These are phyloP conservation scores for Pteronura brasiliensis DNA, from an alignment of 2,113 vertebrate species.

Conservation along the genomic window DNA sequence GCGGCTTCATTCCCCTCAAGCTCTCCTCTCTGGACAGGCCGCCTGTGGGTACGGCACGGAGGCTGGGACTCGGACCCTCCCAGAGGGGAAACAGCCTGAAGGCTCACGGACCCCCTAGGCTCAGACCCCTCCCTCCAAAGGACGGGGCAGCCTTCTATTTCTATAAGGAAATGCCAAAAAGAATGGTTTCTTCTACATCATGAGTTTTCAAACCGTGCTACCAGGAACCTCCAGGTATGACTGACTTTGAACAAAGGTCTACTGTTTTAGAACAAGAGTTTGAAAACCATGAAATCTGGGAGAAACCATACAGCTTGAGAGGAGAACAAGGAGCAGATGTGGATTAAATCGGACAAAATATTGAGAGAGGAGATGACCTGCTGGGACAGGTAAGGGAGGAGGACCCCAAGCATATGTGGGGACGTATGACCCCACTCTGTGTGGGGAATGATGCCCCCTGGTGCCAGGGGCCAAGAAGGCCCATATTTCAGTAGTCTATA, in stretches of 20 bases:
- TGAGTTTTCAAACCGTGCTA: not conserved
- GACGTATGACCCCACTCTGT: not conserved
- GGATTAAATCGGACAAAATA: not conserved
- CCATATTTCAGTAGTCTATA: not conserved
- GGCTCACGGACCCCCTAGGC: not conserved
- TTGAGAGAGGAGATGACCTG: fast-evolving
- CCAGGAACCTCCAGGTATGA: not conserved
- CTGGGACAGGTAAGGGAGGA: not conserved
- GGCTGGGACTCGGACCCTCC: too few relatives aligned
- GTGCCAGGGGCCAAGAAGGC: not conserved
- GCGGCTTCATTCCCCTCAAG: not conserved
- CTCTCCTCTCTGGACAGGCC: not conserved
- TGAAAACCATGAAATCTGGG: not conserved
- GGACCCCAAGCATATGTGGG: fast-evolving
- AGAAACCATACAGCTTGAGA: not conserved
- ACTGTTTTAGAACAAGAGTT: not conserved
- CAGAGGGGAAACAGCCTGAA: not conserved
- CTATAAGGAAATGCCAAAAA: not conserved
- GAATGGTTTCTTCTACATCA: not conserved
- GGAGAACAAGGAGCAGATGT: not conserved
- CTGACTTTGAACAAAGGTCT: not conserved
- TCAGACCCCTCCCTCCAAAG: not conserved
- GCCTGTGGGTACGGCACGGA: not conserved
- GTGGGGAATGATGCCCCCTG: fast-evolving
- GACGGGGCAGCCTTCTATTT: not conserved